Percentiles rank a stretch among this genome's conserved stretches.
These are phyloP conservation scores for Acrocera orbiculus DNA, from an alignment of 2,888 invertebrate genomes.

Conservation along the genomic window DNA sequence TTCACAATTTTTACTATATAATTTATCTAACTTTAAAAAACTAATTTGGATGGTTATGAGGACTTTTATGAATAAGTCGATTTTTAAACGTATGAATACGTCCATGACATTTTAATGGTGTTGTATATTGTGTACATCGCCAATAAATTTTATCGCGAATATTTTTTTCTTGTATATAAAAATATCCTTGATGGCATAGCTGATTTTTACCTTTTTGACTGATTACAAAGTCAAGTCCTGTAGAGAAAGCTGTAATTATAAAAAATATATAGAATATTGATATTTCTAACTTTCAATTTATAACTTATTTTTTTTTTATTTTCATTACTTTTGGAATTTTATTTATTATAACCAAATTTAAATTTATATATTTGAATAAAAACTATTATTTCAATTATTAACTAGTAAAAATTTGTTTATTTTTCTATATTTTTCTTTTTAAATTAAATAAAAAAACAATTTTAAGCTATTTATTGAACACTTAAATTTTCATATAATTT, in stretches of 20 bases:
- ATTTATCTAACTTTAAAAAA: constrained; percentile 11
- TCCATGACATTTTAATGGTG: constrained; percentile 23
- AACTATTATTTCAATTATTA: background rate
- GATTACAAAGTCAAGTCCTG: constrained; percentile 9
- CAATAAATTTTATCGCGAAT: constrained; percentile 27
- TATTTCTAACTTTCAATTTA: no score
- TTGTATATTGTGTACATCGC: constrained; percentile 30
- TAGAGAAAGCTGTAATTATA: constrained; percentile 5
- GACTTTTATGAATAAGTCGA: constrained; percentile 19
- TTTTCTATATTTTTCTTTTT: no score
- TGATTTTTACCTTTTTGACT: constrained; percentile 28
- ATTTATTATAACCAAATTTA: background rate
- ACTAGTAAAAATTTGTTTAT: no score
- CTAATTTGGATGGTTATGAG: constrained; percentile 23
- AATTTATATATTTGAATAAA: background rate
- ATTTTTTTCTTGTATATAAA: constrained; percentile 26
- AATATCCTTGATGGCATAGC: constrained; percentile 21
- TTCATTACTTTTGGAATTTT: background rate
- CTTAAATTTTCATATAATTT: no score
- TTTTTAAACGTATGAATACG: constrained; percentile 23
- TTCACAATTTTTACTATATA: background rate
- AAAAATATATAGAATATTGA: no score
- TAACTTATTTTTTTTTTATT: no score
- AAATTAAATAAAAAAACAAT: no score
- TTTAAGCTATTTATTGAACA: no score